A percentile compares a stretch with the other conserved stretches of the same genome.
Evolutionary conservation across 2,888 invertebrate species (phyloP).

Genomic region (Macrophya alboannulata): DNA sequence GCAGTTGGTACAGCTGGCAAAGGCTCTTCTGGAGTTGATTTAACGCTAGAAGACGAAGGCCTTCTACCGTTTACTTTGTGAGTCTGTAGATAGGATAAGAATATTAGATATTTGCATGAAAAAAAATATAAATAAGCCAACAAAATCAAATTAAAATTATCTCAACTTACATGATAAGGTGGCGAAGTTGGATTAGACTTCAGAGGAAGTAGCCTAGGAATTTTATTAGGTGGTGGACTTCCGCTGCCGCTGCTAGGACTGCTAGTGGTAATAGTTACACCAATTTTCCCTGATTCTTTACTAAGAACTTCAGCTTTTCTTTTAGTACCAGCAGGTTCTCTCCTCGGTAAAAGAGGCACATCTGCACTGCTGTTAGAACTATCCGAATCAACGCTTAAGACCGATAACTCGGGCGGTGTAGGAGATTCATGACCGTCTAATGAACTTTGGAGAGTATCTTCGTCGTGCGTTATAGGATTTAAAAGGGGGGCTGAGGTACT

Average conservation of each 20-base stretch:
- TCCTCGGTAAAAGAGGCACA: slow-evolving; percentile 81
- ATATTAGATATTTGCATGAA: not conserved
- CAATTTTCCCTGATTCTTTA: slow-evolving; percentile 94
- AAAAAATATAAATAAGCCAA: not conserved
- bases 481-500: slow-evolving; percentile 74
- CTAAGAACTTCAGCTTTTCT: slow-evolving; percentile 93
- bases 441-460: slow-evolving; percentile 80
- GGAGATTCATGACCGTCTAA: slow-evolving; percentile 78
- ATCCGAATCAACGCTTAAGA: slow-evolving; percentile 82
- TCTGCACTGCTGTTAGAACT: slow-evolving; percentile 85
- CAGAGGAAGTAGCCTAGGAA: slow-evolving; percentile 78
- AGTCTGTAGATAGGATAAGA: slow-evolving; percentile 68
- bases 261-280: slow-evolving; percentile 93
- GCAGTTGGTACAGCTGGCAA: slow-evolving; percentile 77
- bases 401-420: slow-evolving; percentile 78
- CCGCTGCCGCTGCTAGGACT: slow-evolving; percentile 81
- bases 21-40: slow-evolving; percentile 78
- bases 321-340: slow-evolving; percentile 86
- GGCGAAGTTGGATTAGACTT: slow-evolving; percentile 77
- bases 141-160: not conserved
- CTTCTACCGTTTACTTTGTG: slow-evolving; percentile 83
- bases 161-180: slow-evolving; percentile 71
- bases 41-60: slow-evolving; percentile 78
- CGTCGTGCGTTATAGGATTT: slow-evolving; percentile 79
- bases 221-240: slow-evolving; percentile 81